phyloP scores from a whole-genome alignment of 2,797 vertebrate genomes.

The Masticophis lateralis region DNA sequence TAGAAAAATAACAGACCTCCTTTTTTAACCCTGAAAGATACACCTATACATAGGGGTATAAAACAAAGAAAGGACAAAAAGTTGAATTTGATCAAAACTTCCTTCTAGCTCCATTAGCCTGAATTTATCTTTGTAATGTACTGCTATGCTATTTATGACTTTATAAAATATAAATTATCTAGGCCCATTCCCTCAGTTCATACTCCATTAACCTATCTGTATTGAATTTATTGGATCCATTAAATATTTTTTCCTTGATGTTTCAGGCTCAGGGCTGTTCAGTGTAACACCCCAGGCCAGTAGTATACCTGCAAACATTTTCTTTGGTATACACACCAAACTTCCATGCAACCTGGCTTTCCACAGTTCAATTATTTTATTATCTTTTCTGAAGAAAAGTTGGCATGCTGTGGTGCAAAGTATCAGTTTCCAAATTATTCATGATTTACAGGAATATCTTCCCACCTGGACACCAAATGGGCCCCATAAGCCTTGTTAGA shows the following conservation, averaged over 20 bases:
- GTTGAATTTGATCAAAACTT: conserved; percentile 37
- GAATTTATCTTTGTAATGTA: conserved; percentile 40
- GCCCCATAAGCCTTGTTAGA: neutral
- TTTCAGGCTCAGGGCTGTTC: conserved; percentile 1
- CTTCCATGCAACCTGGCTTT: neutral
- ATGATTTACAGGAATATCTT: neutral
- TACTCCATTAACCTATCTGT: neutral
- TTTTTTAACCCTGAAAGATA: neutral
- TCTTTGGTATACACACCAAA: neutral
- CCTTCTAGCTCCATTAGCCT: conserved; percentile 39
- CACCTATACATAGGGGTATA: neutral
- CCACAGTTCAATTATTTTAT: neutral
- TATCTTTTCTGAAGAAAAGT: neutral
- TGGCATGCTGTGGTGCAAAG: neutral
- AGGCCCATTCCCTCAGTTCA: conserved; percentile 14
- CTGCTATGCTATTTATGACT: conserved; percentile 13
- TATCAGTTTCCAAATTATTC: neutral
- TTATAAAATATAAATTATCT: conserved; percentile 13
- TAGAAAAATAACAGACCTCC: too few relatives aligned
- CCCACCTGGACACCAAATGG: neutral
- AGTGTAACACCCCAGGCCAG: neutral
- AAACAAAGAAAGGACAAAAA: conserved; percentile 35
- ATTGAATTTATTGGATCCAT: neutral
- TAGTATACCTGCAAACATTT: neutral
- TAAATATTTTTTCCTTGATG: rapidly evolving